Percentiles rank a stretch among this genome's conserved stretches.
Evolutionary conservation across 2,797 vertebrate genomes (phyloP).

Genomic region (Taenioides sp.): DNA sequence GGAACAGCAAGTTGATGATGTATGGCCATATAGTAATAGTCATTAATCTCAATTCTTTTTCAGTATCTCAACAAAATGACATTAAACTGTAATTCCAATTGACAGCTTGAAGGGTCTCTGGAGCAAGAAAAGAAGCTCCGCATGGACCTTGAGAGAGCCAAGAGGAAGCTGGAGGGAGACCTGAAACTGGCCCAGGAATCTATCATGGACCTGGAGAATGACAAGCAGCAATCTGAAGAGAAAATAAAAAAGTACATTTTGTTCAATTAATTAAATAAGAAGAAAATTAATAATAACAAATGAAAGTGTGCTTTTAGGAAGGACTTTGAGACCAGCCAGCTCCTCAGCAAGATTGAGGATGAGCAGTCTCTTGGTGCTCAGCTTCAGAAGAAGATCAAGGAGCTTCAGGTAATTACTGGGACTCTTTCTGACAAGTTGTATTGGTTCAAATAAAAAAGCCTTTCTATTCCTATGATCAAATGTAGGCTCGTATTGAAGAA

Average conservation of each 20-base stretch:
- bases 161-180: slow-evolving; percentile 8
- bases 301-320: slow-evolving; percentile 68
- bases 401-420: slow-evolving; percentile 55
- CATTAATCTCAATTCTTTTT: not conserved
- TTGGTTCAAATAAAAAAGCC: not conserved
- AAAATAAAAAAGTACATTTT: not conserved
- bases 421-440: not conserved
- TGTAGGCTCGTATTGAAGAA: slow-evolving; percentile 85
- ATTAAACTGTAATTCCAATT: not conserved
- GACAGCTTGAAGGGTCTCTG: slow-evolving; percentile 82
- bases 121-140: slow-evolving; percentile 82
- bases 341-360: slow-evolving; percentile 78
- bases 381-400: slow-evolving; percentile 10
- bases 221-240: slow-evolving; percentile 1
- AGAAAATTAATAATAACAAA: not conserved
- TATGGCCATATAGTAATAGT: slow-evolving; percentile 65
- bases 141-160: slow-evolving; percentile 8
- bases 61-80: not conserved
- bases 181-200: slow-evolving; percentile 74
- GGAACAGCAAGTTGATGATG: slow-evolving; percentile 85
- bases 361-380: slow-evolving; percentile 6
- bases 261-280: not conserved
- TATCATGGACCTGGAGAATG: slow-evolving; percentile 6
- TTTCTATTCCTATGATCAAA: not conserved
- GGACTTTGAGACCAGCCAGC: slow-evolving; percentile 87